phyloP scores from a whole-genome alignment of 2,888 invertebrate species.

The Campoplex capitator region DNA sequence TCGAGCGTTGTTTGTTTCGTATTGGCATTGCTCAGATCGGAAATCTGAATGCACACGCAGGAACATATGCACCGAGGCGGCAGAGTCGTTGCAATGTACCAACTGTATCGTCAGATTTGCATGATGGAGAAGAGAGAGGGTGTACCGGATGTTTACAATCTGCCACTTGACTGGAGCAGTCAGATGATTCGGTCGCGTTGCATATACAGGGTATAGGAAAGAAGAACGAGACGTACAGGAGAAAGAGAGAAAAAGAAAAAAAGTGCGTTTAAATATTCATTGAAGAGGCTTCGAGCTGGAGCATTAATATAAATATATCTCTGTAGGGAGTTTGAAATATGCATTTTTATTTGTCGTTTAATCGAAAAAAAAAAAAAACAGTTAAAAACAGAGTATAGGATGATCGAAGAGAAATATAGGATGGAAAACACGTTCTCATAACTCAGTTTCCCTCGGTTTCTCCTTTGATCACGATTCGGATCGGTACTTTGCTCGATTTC shows the following conservation, averaged over 20 bases:
- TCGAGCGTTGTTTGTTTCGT: neutral
- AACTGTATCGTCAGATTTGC: conserved; percentile 73
- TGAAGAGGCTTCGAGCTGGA: conserved; percentile 6
- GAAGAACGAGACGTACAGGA: conserved; percentile 38
- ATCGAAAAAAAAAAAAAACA: neutral
- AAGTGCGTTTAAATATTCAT: conserved; percentile 45
- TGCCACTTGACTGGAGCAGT: conserved; percentile 79
- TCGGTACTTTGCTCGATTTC: conserved; percentile 56
- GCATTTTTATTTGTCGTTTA: neutral
- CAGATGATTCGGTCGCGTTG: conserved; percentile 69
- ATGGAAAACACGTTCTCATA: neutral
- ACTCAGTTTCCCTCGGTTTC: conserved; percentile 4
- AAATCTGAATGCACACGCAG: neutral
- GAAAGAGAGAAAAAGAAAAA: conserved; percentile 42
- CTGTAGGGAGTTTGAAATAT: neutral
- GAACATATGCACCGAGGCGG: neutral
- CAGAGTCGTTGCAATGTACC: conserved; percentile 65
- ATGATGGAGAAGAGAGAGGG: conserved; percentile 63
- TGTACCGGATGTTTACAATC: conserved; percentile 82
- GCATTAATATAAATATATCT: neutral
- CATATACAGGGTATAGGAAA: conserved; percentile 19
- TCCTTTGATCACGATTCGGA: conserved; percentile 18
- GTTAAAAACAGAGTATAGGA: too few relatives aligned
- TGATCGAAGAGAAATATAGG: neutral
- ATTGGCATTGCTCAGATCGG: neutral